phyloP scores from a whole-genome alignment of 2,888 invertebrate species.

The Sinhomidia bicolor region DNA sequence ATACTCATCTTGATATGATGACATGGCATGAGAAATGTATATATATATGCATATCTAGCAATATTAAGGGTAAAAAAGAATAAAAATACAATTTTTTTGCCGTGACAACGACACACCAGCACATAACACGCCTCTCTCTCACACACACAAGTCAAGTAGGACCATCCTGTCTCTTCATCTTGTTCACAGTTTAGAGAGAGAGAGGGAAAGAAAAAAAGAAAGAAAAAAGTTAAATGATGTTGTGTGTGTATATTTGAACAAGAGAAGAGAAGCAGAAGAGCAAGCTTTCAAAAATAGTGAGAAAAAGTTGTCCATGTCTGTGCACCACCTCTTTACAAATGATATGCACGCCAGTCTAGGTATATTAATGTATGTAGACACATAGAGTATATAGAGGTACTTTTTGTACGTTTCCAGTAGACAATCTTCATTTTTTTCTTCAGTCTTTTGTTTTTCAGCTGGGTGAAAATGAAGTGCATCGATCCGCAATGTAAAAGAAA shows the following conservation, averaged over 20 bases:
- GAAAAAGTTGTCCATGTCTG: not conserved
- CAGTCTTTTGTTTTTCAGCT: constrained; percentile 64
- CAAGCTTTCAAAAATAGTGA: constrained; percentile 1
- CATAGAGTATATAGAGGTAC: too few species aligned
- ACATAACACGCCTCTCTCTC: constrained; percentile 20
- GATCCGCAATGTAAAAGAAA: constrained; percentile 53
- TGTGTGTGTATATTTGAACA: constrained; percentile 25
- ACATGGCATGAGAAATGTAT: not conserved
- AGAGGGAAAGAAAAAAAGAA: too few species aligned
- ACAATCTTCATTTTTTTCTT: constrained; percentile 65
- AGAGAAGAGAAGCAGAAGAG: not conserved
- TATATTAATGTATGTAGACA: too few species aligned
- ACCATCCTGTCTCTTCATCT: not conserved
- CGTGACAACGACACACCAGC: constrained; percentile 44
- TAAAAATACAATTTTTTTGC: constrained; percentile 1
- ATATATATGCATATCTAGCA: too few species aligned
- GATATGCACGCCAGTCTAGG: not conserved
- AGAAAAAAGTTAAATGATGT: not conserved
- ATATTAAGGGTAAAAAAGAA: not conserved
- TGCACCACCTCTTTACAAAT: not conserved
- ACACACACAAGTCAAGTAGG: constrained; percentile 29
- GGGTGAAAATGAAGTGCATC: constrained; percentile 75
- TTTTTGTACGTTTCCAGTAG: constrained; percentile 41
- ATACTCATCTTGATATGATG: not conserved
- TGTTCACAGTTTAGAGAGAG: constrained; percentile 1